Evolutionary conservation across 1,140 invertebrate genomes (phyloP).

Genomic region (Geopemphigus sp.): DNA sequence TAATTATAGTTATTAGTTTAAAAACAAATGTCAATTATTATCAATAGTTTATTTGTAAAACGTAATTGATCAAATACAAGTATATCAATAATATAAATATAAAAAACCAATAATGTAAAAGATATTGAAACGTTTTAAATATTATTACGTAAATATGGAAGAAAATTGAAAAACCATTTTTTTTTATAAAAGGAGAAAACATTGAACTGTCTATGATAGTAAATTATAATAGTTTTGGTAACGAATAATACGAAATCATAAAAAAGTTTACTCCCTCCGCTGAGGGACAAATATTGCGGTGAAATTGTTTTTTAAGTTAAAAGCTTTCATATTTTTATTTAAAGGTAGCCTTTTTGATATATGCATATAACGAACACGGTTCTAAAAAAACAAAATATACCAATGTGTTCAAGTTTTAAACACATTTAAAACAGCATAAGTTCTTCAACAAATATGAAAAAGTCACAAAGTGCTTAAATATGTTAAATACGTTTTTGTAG

Average conservation of each 20-base stretch:
- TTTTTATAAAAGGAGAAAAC: background rate
- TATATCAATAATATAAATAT: background rate
- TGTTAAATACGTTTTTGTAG: constrained; percentile 23
- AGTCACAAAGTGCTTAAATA: constrained; percentile 26
- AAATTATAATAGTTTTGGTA: constrained; percentile 31
- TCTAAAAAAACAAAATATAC: constrained; percentile 1
- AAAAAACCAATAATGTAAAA: too few relatives aligned
- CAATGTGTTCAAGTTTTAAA: constrained; percentile 19
- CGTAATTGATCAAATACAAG: background rate
- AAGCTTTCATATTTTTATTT: constrained; percentile 13
- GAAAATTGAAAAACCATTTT: background rate
- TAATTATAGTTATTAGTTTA: background rate
- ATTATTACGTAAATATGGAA: too few relatives aligned
- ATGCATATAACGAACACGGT: background rate
- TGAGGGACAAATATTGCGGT: background rate
- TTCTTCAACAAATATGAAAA: constrained; percentile 17
- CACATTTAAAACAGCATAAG: constrained; percentile 24
- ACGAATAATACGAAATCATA: constrained; percentile 23
- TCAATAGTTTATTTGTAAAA: background rate
- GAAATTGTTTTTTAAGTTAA: constrained; percentile 16
- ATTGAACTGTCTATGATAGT: background rate
- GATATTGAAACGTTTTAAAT: background rate
- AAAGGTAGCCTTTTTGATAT: constrained; percentile 1
- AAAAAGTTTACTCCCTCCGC: constrained; percentile 2
- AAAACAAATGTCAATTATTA: too few relatives aligned